These are phyloP conservation scores for Muschampia plurimacula DNA, from an alignment of 2,888 invertebrate species.

Conservation along the genomic window DNA sequence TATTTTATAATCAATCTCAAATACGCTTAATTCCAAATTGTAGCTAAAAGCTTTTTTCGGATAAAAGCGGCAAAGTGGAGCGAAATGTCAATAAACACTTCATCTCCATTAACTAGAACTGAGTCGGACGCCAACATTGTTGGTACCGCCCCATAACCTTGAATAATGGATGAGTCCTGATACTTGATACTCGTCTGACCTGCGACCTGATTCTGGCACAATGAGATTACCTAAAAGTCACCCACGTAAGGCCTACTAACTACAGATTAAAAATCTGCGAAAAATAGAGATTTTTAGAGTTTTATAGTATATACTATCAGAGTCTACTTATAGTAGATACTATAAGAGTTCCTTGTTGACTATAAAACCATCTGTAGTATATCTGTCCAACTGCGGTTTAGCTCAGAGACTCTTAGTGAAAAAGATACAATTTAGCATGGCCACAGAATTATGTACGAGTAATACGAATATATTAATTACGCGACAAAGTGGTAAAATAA, in stretches of 20 bases:
- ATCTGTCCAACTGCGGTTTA: too few relatives aligned
- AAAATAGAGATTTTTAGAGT: too few relatives aligned
- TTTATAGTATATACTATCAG: too few relatives aligned
- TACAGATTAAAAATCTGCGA: not conserved
- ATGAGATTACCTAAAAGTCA: not conserved
- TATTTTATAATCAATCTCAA: not conserved
- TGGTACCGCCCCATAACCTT: not conserved
- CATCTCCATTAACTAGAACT: constrained; percentile 10
- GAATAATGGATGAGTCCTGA: constrained; percentile 21
- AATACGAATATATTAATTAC: too few relatives aligned
- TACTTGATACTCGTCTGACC: not conserved
- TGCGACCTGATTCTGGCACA: constrained; percentile 6
- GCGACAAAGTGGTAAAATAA: too few relatives aligned
- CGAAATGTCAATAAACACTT: constrained; percentile 16
- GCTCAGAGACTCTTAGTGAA: too few relatives aligned
- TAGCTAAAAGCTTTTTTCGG: not conserved
- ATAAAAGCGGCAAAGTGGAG: not conserved
- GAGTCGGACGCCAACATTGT: constrained; percentile 1
- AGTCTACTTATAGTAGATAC: too few relatives aligned
- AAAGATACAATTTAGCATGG: too few relatives aligned
- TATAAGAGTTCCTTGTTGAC: too few relatives aligned
- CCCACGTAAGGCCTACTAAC: not conserved
- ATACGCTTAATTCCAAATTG: not conserved
- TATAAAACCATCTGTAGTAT: too few relatives aligned
- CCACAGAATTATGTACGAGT: too few relatives aligned